Evolutionary conservation across 2,113 vertebrate genomes (phyloP), one percentile per base, ranked within the genome.

Genomic region (Plecturocebus donacophilus): DNA sequence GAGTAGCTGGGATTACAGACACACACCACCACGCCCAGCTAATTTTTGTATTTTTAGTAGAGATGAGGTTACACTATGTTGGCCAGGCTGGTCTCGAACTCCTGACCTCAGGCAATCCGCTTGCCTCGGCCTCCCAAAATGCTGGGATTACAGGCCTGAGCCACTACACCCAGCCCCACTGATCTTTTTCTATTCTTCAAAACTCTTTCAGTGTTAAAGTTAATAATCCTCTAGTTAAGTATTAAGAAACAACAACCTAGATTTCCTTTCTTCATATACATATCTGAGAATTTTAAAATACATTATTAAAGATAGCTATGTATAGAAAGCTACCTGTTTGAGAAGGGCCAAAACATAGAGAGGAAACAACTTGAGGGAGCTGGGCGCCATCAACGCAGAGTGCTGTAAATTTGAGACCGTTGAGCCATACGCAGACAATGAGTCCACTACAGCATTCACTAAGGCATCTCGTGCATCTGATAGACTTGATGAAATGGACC

Each of bases 401-500:
- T 99, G 99, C 98, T 99, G 99, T 79, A 99, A 96, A 88, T 98
- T 99, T 0, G 99, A 99, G 96, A 99, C 98, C 1, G 99, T 99
- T 49, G 99, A 98, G 95, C 99, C 99, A 76, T 99, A 99, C 0
- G 99, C 99, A 79, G 98, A 98, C 81, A 99, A 98, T 1, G 99
- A 99, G 90, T 99, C 99, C 87, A 99, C 99, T 42, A 99, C 99
- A 0, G 99, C 99, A 40, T 99, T 99, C 76, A 99, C 98, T 98
- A 99, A 98, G 21, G 99, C 99, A 64, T 99, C 99, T 93, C 99
- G 99, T 42, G 99, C 99, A 81, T 99, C 99, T 0, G 99, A 98
- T 68, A 99, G 98, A 85, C 99, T 99, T 86, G 99, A 99, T 0
- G 99, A 99, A 92, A 99, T 88, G 0, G 99, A 99, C 85, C 99